Evolutionary conservation across 2,888 invertebrate species (phyloP).

Genomic region (Cancer borealis): DNA sequence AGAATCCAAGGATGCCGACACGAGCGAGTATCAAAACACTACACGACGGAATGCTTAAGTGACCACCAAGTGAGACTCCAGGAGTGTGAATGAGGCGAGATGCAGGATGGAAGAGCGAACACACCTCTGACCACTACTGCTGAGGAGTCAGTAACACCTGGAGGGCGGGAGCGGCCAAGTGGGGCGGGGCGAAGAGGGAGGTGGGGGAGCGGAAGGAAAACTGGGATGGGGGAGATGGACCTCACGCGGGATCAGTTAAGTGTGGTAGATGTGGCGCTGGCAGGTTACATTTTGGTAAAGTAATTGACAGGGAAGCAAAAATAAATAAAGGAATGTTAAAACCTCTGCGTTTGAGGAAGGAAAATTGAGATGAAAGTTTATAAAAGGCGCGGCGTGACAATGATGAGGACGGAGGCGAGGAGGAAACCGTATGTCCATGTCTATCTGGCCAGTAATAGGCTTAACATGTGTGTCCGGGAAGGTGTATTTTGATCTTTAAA

Average conservation of each 20-base stretch:
- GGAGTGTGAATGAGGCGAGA: slow-evolving; percentile 7
- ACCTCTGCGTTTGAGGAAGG: neutral
- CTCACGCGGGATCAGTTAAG: neutral
- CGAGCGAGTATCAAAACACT: neutral
- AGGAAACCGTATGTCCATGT: neutral
- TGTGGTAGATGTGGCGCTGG: neutral
- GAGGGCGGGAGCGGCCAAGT: slow-evolving; percentile 2
- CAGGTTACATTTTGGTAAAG: neutral
- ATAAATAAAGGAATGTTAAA: neutral
- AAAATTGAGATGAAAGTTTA: neutral
- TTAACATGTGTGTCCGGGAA: neutral
- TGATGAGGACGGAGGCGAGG: neutral
- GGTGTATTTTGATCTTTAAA: neutral
- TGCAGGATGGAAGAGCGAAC: neutral
- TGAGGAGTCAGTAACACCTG: slow-evolving; percentile 43
- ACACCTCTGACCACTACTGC: slow-evolving; percentile 27
- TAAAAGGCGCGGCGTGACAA: neutral
- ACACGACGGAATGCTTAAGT: neutral
- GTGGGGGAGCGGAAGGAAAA: slow-evolving; percentile 6
- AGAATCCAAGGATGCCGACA: neutral
- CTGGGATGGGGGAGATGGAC: neutral
- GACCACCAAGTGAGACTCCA: neutral
- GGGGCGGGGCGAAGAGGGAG: slow-evolving; percentile 5
- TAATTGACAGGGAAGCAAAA: neutral
- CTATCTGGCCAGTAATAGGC: neutral